A percentile compares a stretch with the other conserved stretches of the same genome.
These are phyloP conservation scores for Phytoseiulus persimilis DNA, from an alignment of 2,888 invertebrate genomes.

Conservation along the genomic window DNA sequence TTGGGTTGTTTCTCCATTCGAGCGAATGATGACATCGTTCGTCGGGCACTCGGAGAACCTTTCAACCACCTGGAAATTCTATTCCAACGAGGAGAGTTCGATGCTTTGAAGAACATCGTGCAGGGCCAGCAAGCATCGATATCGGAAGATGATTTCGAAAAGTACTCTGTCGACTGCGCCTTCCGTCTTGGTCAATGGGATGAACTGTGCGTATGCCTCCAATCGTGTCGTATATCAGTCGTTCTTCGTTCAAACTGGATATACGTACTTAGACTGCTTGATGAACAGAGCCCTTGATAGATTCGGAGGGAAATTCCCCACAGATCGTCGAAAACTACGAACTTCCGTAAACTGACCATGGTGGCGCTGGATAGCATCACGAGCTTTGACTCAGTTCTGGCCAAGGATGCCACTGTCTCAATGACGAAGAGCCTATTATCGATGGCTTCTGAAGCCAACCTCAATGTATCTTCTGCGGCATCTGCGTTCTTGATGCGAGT, in stretches of 20 bases:
- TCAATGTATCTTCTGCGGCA: neutral
- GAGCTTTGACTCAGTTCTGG: neutral
- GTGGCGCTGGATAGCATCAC: neutral
- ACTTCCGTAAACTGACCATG: conserved; percentile 13
- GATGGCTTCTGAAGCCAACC: neutral
- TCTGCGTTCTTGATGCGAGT: neutral
- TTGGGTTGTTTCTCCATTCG: conserved; percentile 27
- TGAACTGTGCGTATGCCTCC: neutral
- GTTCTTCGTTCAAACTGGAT: too few species aligned
- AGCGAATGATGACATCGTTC: conserved; percentile 13
- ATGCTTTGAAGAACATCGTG: conserved; percentile 8
- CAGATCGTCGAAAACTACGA: neutral
- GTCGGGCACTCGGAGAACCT: conserved; percentile 7
- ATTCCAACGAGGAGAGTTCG: conserved; percentile 21
- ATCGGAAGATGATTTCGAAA: neutral
- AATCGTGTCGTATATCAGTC: too few species aligned
- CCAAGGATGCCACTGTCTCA: neutral
- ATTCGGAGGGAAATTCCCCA: too few species aligned
- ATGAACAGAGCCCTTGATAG: too few species aligned
- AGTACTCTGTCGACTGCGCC: conserved; percentile 18
- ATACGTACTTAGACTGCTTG: too few species aligned
- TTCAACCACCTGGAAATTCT: conserved; percentile 19
- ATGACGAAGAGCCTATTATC: neutral
- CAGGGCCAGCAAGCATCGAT: neutral
- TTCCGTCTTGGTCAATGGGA: conserved; percentile 33